Evolutionary conservation across 2,888 invertebrate genomes (phyloP).

Genomic region (Margaritifera margaritifera): DNA sequence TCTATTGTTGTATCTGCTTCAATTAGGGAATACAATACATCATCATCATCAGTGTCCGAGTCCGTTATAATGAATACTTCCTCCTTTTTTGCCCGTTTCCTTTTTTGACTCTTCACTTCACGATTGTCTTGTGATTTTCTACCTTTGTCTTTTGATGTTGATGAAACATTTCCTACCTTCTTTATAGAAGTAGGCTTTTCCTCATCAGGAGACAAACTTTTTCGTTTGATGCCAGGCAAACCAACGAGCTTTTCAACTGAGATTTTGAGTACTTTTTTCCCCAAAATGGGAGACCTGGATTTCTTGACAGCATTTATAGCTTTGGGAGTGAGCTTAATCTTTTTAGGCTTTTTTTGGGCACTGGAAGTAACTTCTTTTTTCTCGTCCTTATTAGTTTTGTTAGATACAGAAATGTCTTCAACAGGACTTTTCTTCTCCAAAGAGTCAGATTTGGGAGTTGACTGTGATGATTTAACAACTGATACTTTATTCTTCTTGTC

Average conservation of each 20-base stretch:
- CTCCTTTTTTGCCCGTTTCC: neutral
- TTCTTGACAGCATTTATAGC: neutral
- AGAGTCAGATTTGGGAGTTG: too few relatives aligned
- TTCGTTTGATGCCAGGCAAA: neutral
- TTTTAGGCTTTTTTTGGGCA: too few relatives aligned
- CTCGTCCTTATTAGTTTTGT: too few relatives aligned
- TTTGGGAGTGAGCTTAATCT: too few relatives aligned
- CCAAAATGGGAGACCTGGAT: neutral
- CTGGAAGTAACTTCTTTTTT: too few relatives aligned
- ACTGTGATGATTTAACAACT: neutral
- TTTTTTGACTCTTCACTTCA: constrained; percentile 5
- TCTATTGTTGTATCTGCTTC: constrained; percentile 2
- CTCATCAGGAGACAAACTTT: too few relatives aligned
- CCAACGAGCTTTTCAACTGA: neutral
- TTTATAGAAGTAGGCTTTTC: too few relatives aligned
- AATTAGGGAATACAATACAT: constrained; percentile 49
- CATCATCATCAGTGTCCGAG: constrained; percentile 42
- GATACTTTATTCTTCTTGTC: constrained; percentile 2
- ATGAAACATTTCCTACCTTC: neutral
- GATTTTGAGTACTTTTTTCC: neutral
- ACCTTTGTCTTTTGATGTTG: neutral
- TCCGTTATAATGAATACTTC: constrained; percentile 12
- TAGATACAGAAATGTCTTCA: too few relatives aligned
- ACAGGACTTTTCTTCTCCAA: too few relatives aligned
- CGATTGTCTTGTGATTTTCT: neutral